Evolutionary conservation across 2,888 invertebrate species (phyloP), one percentile per base, ranked within the genome.

Genomic region (Antheraea assamensis): DNA sequence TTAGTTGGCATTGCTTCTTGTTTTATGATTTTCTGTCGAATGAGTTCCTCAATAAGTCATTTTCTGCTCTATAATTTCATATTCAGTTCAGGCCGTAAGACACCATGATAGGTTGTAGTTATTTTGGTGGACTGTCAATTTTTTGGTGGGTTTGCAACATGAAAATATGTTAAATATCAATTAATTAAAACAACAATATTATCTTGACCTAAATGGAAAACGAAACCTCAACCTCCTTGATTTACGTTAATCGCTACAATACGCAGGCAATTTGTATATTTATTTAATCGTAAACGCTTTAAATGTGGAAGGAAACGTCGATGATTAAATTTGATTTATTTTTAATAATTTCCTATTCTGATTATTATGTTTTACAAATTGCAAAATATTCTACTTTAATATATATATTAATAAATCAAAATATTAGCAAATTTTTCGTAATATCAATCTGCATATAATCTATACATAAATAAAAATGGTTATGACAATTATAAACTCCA

Each of bases 251-350:
- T 27, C 61, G 27, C 27, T 64, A 64, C 17, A 64, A 17, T 64
- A 64, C 30, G 27, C 27, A 64, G 17, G 17, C 17, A 15, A 8
- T 64, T 64, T 64, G 61, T 27, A 27, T 58, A 64, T 30, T 30
- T 61, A 61, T 61, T 61, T 61, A 61, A 2, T 61, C n/a, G 61
- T 27, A 61, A 19, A 61, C 17, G 13, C 61, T 27, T 10, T 24
- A 61, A 58, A 61, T 64, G 1, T 64, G 61, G 30, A 30, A 64
- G 61, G 61, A 64, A 64, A 64, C 30, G 27, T 17, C 61, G 15
- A 64, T 64, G 21, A 64, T 64, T 64, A 64, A 64, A 5, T 17
- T 64, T 64, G 27, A 64, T 64, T 27, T 64, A 64, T 64, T 30
- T 64, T 64, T 64, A 64, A 64, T 64, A 64, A 30, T 64, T 64